Conservation (phyloP, 2,797 vertebrate genomes). For the Gobionotothen gibberifrons region DNA sequence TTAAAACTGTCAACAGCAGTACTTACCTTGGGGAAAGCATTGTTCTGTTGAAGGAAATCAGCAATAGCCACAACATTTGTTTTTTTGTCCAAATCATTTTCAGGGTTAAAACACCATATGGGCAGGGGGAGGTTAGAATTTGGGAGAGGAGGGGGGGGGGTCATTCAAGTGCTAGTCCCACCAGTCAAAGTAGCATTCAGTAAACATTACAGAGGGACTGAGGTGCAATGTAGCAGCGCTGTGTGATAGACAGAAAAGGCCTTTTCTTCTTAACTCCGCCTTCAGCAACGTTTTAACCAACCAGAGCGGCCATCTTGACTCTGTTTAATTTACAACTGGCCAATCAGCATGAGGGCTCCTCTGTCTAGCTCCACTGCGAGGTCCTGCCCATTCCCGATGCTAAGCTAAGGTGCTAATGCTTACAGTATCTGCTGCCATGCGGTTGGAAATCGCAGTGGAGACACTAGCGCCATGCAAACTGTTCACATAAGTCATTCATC, state of each 20-base stretch:
- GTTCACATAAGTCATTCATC: slow-evolving; percentile 68
- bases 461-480: slow-evolving; percentile 82
- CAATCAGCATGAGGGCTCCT: slow-evolving; percentile 71
- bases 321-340: slow-evolving; percentile 43
- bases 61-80: slow-evolving; percentile 53
- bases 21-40: slow-evolving; percentile 74
- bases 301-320: slow-evolving; percentile 23
- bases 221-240: slow-evolving; percentile 78
- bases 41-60: slow-evolving; percentile 68
- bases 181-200: slow-evolving; percentile 72
- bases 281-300: slow-evolving; percentile 28
- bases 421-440: slow-evolving; percentile 77
- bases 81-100: slow-evolving; percentile 51
- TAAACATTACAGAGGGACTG: slow-evolving; percentile 60
- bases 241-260: slow-evolving; percentile 80
- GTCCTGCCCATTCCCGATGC: slow-evolving; percentile 79
- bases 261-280: slow-evolving; percentile 42
- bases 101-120: slow-evolving; percentile 53
- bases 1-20: slow-evolving; percentile 39
- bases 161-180: slow-evolving; percentile 72
- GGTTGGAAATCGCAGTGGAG: slow-evolving; percentile 82
- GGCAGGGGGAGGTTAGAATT: slow-evolving; percentile 49
- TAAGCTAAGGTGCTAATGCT: slow-evolving; percentile 72
- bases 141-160: slow-evolving; percentile 15
- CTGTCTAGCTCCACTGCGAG: slow-evolving; percentile 84